Conservation (phyloP, 2,888 invertebrate genomes). For the Amiota minor region DNA sequence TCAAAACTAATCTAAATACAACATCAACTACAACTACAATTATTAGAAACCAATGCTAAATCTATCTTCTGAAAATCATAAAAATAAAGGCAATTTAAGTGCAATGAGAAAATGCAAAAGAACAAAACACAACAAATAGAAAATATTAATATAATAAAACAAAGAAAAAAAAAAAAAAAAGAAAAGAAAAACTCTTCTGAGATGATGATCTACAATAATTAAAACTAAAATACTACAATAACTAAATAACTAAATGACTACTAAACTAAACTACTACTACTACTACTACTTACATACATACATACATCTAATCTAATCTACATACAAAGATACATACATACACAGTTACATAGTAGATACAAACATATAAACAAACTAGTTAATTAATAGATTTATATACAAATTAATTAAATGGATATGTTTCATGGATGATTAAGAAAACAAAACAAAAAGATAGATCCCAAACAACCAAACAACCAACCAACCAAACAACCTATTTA, state of each 20-base stretch:
- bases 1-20: conserved; percentile 33
- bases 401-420: no score
- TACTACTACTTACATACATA: conserved; percentile 19
- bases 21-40: background rate
- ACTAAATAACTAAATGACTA: background rate
- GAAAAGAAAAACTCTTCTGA: conserved; percentile 9
- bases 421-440: no score
- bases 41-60: no score
- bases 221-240: background rate
- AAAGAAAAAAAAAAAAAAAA: background rate
- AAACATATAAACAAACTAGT: no score
- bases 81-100: background rate
- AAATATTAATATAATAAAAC: background rate
- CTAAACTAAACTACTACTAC: background rate
- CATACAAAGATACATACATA: no score
- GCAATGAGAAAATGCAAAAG: background rate
- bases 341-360: no score
- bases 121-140: background rate
- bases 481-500: no score
- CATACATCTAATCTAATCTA: background rate
- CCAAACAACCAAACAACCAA: no score
- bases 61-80: background rate
- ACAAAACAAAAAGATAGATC: no score
- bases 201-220: background rate
- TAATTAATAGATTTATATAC: no score